Evolutionary conservation across 2,113 vertebrate genomes (phyloP), one percentile per base, ranked within the genome.

Genomic region (Malurus elegans): DNA sequence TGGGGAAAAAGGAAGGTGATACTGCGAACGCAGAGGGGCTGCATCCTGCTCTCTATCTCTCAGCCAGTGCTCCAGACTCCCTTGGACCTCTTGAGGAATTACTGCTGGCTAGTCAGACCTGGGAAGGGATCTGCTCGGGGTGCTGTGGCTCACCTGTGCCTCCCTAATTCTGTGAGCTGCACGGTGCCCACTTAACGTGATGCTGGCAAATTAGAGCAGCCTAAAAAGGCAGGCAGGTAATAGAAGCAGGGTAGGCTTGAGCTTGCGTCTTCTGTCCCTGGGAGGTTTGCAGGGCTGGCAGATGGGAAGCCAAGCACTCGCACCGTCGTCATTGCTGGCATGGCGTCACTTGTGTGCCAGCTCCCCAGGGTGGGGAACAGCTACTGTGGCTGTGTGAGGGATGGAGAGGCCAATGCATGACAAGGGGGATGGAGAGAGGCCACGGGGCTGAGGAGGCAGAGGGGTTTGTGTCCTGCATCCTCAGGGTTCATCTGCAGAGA

Each of bases 281-380:
- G 75, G 94, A 94, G 88, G 88, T 66, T 94, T 95, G 86, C 82
- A 86, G 79, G 72, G 64, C 85, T 92, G 71, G 88, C 88, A 94
- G 88, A 83, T 90, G 92, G 92, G 88, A 90, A 95, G 80, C 36
- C 48, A 82, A 71, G 48, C 51, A 29, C 79, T 90, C 56, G 42
- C 67, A 12, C 51, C 69, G 0, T 57, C 10, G 53, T 87, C 74
- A 87, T 47, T 75, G 70, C 92, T 82, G 53, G 78, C 79, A 12
- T 36, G 61, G 82, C 48, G 88, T 85, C 10, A 19, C 88, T 53
- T 71, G 78, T 61, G 51, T 92, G 95, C 92, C 88, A 92, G 92
- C 58, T 91, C 81, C 70, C 78, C 2, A 3, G 92, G 78, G 88
- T 40, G 45, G 2, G 32, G 42, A 15, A 36, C 10, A 31, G 66